A percentile compares a stretch with the other conserved stretches of the same genome.
These are phyloP conservation scores for Diorhabda sublineata DNA, from an alignment of 1,140 invertebrate genomes.

Conservation along the genomic window DNA sequence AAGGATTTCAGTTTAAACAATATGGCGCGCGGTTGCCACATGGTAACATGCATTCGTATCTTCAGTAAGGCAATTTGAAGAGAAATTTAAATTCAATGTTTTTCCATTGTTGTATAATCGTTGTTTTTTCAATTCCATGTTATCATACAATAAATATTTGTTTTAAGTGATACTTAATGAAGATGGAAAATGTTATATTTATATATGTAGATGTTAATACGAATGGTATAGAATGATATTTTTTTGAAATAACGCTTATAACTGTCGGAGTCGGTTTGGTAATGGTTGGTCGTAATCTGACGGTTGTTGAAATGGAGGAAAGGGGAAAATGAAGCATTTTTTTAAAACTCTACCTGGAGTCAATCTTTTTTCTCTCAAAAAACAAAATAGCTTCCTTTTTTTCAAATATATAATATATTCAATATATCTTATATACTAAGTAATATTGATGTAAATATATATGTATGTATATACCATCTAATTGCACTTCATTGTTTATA, in stretches of 20 bases:
- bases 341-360: slow-evolving; percentile 49
- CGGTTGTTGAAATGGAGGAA: slow-evolving; percentile 46
- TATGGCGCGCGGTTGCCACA: no score
- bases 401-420: slow-evolving; percentile 50
- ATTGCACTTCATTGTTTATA: slow-evolving; percentile 53
- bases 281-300: slow-evolving; percentile 47
- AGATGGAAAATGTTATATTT: no score
- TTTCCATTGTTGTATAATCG: no score
- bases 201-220: no score
- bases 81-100: no score
- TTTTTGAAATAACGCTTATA: slow-evolving; percentile 17
- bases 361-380: slow-evolving; percentile 59
- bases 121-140: no score
- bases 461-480: slow-evolving; percentile 52
- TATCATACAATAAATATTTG: no score
- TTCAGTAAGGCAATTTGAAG: no score
- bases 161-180: no score
- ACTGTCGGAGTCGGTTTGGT: slow-evolving; percentile 51
- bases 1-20: no score
- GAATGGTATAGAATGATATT: background rate
- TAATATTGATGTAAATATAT: slow-evolving; percentile 54
- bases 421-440: slow-evolving; percentile 51
- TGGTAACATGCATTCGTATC: no score
- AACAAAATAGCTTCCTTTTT: slow-evolving; percentile 48
- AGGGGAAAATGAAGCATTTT: slow-evolving; percentile 41